Base-by-base conservation (phyloP, 1,140 invertebrate species). In the Drosophila jambulina region DNA sequence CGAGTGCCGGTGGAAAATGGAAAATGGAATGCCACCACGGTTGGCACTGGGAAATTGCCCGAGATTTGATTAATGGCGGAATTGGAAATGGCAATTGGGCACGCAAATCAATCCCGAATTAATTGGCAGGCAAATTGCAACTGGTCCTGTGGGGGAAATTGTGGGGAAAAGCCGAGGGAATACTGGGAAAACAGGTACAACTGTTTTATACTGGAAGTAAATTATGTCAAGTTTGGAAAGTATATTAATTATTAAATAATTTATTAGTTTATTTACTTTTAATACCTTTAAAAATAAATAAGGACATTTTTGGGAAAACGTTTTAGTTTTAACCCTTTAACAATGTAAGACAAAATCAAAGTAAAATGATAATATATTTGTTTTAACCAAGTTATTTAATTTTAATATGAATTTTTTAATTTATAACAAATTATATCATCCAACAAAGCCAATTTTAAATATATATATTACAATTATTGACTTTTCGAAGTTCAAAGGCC, bases 31-130 rank as follows among this genome's bases (percentile, higher is more conserved):
- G 45, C 42, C 29, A 60, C 17, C 13, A 17, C 27, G 10, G 13
- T 15, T 21, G 32, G 32, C 53, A 49, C 15, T 54, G 38, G 48
- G 23, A 68, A 70, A 68, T 70, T 70, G 64, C 48, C 67, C 29
- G 32, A 56, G 67, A 70, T 70, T 74, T 75, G 48, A 75, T 61
- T 62, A 61, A 74, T 74, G 59, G 25, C 45, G 60, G 60, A 54
- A 72, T 70, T 70, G 67, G 67, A 71, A 72, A 72, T 59, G 36
- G 43, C 32, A 71, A 70, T 43, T 59, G 64, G 42, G 34, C 65
- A 70, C 34, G 43, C 34, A 36, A 70, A 70, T 72, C 51, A 71
- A 60, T 59, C 54, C 34, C 34, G 19, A 40, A 45, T 40, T n/a
- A 42, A 21, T 59, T 23, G 45, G 36, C 21, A 29, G 21, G 49